Percentiles rank a stretch among this genome's conserved stretches.
Conservation (phyloP, 2,888 invertebrate species). For the Noctua fimbriata region DNA sequence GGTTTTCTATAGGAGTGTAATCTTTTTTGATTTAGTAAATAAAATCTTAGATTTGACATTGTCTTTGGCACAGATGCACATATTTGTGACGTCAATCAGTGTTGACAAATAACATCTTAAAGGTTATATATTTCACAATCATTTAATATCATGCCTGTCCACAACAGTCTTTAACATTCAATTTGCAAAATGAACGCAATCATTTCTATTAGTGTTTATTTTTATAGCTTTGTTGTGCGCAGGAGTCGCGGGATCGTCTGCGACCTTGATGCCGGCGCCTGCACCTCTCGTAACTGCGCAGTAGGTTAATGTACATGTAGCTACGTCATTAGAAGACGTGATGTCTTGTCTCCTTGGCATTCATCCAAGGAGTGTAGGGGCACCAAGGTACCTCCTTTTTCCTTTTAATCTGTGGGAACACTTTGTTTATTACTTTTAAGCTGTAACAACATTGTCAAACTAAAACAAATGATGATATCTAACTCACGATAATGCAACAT, state of each 20-base stretch:
- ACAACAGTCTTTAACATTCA: slow-evolving; percentile 16
- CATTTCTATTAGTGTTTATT: slow-evolving; percentile 42
- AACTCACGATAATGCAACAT: not conserved
- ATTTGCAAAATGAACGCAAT: slow-evolving; percentile 32
- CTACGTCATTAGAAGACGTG: slow-evolving; percentile 21
- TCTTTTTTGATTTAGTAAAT: not conserved
- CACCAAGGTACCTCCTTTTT: not conserved
- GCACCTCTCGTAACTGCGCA: slow-evolving; percentile 56
- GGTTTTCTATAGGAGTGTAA: not conserved
- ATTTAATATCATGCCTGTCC: slow-evolving; percentile 7
- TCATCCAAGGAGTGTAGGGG: slow-evolving; percentile 21
- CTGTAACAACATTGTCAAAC: not conserved
- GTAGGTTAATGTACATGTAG: not conserved
- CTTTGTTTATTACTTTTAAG: not conserved
- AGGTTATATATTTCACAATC: slow-evolving; percentile 19
- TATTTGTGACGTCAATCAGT: not conserved
- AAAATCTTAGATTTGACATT: not conserved
- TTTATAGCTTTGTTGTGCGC: slow-evolving; percentile 73
- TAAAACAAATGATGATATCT: not conserved
- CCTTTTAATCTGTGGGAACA: not conserved
- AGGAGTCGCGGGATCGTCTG: slow-evolving; percentile 68
- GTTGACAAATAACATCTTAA: slow-evolving; percentile 13
- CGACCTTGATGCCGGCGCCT: slow-evolving; percentile 71
- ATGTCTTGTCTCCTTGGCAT: slow-evolving; percentile 27
- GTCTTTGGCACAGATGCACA: not conserved